phyloP scores from a whole-genome alignment of 2,113 vertebrate genomes.

The Hiodon alosoides region DNA sequence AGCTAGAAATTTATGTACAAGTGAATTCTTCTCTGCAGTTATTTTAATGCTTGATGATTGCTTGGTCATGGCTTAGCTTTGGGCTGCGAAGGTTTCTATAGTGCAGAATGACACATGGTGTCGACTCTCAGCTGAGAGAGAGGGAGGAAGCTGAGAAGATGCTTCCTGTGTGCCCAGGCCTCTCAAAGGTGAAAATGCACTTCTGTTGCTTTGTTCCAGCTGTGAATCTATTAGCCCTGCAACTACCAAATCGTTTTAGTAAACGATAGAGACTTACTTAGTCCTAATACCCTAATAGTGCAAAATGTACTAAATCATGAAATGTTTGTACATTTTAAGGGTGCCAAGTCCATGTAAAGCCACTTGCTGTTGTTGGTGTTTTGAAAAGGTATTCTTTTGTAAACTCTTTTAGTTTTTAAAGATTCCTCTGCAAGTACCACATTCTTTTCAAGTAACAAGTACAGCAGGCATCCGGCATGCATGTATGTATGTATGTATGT shows the following conservation, averaged over 20 bases:
- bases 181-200: no score
- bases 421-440: no score
- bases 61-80: constrained; percentile 16
- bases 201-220: background rate
- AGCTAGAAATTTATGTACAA: constrained; percentile 40
- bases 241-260: background rate
- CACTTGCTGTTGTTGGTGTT: no score
- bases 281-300: background rate
- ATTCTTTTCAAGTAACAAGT: no score
- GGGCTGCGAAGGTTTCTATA: background rate
- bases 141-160: background rate
- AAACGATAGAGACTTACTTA: no score
- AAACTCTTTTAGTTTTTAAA: no score
- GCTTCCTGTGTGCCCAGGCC: background rate
- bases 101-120: background rate
- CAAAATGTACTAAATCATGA: background rate
- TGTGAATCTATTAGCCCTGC: background rate
- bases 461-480: no score
- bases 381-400: no score
- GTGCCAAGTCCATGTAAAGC: no score
- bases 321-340: no score
- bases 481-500: no score
- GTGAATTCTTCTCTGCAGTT: background rate
- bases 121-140: background rate
- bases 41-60: constrained; percentile 23